These are phyloP conservation scores for Tetramorium bicarinatum DNA, from an alignment of 2,888 invertebrate genomes.

Conservation along the genomic window DNA sequence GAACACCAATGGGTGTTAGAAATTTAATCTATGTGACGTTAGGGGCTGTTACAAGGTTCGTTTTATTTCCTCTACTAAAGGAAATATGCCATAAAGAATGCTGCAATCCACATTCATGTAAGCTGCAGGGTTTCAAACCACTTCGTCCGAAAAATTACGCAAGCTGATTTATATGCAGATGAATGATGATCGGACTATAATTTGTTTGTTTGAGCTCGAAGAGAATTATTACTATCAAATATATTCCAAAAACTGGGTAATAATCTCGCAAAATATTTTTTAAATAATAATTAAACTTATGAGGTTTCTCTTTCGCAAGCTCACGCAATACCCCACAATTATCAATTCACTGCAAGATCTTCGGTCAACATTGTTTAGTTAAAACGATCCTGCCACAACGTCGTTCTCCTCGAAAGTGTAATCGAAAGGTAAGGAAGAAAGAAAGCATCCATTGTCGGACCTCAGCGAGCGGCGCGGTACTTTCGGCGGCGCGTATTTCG, in stretches of 20 bases:
- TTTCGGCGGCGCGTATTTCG: constrained; percentile 65
- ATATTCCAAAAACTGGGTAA: not conserved
- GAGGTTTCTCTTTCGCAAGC: not conserved
- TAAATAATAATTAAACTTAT: not conserved
- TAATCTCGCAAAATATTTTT: not conserved
- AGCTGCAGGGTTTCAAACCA: not conserved
- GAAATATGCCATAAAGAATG: constrained; percentile 9
- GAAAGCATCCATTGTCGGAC: constrained; percentile 27
- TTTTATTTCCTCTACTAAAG: not conserved
- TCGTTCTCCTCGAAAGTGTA: constrained; percentile 21
- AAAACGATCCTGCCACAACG: not conserved
- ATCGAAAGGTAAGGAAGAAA: constrained; percentile 24
- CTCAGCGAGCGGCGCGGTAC: constrained; percentile 56
- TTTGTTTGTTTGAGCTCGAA: not conserved
- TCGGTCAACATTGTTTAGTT: not conserved
- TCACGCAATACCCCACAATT: not conserved
- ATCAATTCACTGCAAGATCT: not conserved
- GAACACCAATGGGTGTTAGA: not conserved
- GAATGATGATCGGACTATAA: constrained; percentile 5
- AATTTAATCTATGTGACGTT: not conserved
- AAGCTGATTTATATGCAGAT: constrained; percentile 27
- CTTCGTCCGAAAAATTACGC: not conserved
- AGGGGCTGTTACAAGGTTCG: not conserved
- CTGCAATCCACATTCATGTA: not conserved
- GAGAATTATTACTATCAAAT: not conserved